phyloP scores from a whole-genome alignment of 2,797 vertebrate genomes.

The Sebastes kiyomatsui region DNA sequence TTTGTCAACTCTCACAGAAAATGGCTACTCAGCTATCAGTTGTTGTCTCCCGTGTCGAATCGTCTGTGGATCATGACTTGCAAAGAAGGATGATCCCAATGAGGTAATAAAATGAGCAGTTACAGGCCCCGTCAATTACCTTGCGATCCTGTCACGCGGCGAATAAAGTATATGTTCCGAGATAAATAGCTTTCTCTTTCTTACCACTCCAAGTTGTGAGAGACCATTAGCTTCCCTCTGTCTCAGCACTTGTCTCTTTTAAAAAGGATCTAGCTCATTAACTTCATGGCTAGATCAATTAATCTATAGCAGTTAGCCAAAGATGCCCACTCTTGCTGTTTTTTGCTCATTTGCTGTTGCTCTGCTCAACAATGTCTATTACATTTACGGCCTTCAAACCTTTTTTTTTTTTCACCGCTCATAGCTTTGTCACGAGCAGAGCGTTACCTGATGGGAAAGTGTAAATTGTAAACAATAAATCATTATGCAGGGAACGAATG shows the following conservation, averaged over 20 bases:
- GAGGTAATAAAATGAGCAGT: conserved; percentile 50
- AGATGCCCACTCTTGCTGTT: conserved; percentile 70
- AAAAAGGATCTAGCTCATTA: conserved; percentile 81
- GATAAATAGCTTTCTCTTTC: conserved; percentile 58
- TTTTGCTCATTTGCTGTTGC: conserved; percentile 42
- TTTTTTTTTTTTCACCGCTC: not conserved
- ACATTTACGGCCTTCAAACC: conserved; percentile 30
- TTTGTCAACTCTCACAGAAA: not conserved
- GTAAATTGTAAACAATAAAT: conserved; percentile 11
- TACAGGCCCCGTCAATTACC: conserved; percentile 67
- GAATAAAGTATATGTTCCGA: conserved; percentile 63
- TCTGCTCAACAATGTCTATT: conserved; percentile 35
- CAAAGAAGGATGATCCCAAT: conserved; percentile 32
- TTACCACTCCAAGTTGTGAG: conserved; percentile 45
- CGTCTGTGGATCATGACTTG: not conserved
- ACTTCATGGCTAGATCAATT: conserved; percentile 82
- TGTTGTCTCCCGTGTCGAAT: not conserved
- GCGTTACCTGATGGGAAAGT: conserved; percentile 12
- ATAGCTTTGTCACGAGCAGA: conserved; percentile 4
- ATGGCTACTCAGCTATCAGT: not conserved
- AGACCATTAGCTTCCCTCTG: conserved; percentile 76
- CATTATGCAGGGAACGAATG: not conserved
- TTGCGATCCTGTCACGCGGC: conserved; percentile 39
- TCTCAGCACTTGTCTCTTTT: conserved; percentile 78
- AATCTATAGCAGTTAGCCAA: conserved; percentile 83